These are phyloP conservation scores for Scaptomyza cyrtandrae DNA, from an alignment of 2,888 invertebrate species.

Conservation along the genomic window DNA sequence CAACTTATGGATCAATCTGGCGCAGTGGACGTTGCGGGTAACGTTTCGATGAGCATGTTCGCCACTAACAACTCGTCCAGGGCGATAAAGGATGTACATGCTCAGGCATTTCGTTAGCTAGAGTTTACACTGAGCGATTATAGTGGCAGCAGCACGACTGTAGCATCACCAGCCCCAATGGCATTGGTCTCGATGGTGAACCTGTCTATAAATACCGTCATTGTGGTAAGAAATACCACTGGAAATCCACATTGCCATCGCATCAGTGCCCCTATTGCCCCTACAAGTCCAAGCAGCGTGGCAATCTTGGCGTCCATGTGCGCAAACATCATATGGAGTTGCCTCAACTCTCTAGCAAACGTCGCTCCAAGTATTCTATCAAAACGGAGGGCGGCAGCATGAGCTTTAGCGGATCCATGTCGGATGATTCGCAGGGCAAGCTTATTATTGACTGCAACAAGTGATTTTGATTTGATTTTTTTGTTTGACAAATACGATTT, in stretches of 20 bases:
- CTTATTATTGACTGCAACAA: conserved; percentile 80
- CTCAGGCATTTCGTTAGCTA: conserved; percentile 80
- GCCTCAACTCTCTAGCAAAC: conserved; percentile 84
- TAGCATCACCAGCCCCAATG: conserved; percentile 87
- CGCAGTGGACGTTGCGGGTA: not conserved
- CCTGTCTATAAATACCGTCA: conserved; percentile 90
- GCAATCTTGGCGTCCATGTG: conserved; percentile 92
- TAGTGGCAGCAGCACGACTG: conserved; percentile 68
- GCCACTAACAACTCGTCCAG: conserved; percentile 46
- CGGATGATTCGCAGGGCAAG: conserved; percentile 79
- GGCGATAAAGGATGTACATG: conserved; percentile 73
- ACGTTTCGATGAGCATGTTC: conserved; percentile 47
- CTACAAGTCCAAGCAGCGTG: conserved; percentile 92
- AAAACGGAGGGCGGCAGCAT: conserved; percentile 52
- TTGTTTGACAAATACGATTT: conserved; percentile 31
- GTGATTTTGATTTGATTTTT: conserved; percentile 38
- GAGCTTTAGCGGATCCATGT: conserved; percentile 60
- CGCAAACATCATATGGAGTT: conserved; percentile 89
- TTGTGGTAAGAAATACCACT: too few species aligned
- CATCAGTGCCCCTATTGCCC: conserved; percentile 92
- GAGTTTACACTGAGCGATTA: conserved; percentile 82
- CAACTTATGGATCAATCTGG: conserved; percentile 81
- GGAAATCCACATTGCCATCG: conserved; percentile 92
- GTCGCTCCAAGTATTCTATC: conserved; percentile 91
- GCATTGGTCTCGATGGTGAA: conserved; percentile 85